These are phyloP conservation scores for Allacma fusca DNA, from an alignment of 2,888 invertebrate species.

Conservation along the genomic window DNA sequence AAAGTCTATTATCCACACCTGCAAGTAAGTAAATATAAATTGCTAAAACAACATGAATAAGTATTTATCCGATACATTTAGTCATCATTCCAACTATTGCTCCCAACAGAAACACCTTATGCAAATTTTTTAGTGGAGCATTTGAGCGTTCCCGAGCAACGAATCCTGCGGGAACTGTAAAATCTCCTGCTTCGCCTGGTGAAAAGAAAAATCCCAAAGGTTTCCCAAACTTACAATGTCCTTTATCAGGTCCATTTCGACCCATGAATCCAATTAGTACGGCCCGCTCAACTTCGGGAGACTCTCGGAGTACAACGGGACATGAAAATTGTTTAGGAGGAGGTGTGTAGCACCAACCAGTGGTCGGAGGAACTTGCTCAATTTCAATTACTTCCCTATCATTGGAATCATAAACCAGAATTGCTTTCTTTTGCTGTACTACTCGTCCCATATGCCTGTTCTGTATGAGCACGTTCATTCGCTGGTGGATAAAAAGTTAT, in stretches of 20 bases:
- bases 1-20: no score
- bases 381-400: neutral
- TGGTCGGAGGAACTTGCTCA: neutral
- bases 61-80: no score
- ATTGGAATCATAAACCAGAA: neutral
- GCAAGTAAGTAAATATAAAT: no score
- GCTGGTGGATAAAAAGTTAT: no score
- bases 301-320: neutral
- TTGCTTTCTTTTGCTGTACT: neutral
- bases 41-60: no score
- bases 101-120: neutral
- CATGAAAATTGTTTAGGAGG: neutral
- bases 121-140: neutral
- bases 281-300: neutral
- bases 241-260: neutral
- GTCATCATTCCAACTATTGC: slow-evolving; percentile 16
- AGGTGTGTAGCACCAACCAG: neutral
- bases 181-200: no score
- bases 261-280: slow-evolving; percentile 16
- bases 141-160: no score
- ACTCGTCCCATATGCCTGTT: neutral
- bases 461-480: no score
- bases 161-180: no score
- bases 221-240: neutral
- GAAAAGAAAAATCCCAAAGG: neutral